Conservation (phyloP, 2,113 vertebrate genomes). For the Myiopsitta monachus region DNA sequence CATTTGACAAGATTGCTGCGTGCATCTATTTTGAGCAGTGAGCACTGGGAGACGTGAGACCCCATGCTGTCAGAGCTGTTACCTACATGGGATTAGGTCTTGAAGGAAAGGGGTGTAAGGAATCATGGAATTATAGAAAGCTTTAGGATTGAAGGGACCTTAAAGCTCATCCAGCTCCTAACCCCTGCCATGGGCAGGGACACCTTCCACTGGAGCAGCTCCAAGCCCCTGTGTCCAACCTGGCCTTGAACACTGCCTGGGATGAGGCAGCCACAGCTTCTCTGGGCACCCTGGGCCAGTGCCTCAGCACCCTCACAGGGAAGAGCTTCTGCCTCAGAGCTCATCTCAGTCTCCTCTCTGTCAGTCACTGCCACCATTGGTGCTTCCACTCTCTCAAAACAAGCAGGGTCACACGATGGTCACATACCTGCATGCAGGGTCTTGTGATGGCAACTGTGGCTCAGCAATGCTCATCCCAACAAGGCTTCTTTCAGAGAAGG, state of each 20-base stretch:
- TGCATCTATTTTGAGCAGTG: background rate
- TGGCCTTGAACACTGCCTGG: too few relatives aligned
- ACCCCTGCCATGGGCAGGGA: too few relatives aligned
- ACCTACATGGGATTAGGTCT: background rate
- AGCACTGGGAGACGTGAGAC: background rate
- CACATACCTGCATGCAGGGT: background rate
- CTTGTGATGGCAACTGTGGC: background rate
- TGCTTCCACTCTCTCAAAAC: background rate
- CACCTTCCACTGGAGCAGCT: too few relatives aligned
- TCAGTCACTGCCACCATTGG: background rate
- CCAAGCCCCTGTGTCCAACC: too few relatives aligned
- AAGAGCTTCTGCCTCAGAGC: too few relatives aligned
- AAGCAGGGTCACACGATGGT: rapidly evolving
- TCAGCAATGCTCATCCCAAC: background rate
- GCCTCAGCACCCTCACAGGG: too few relatives aligned
- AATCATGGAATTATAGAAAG: background rate
- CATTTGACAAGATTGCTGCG: background rate
- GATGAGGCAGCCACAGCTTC: too few relatives aligned
- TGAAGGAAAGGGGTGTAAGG: background rate
- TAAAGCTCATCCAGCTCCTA: too few relatives aligned
- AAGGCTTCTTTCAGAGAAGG: background rate
- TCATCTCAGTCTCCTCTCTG: background rate
- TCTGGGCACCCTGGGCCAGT: too few relatives aligned
- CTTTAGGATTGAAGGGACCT: background rate
- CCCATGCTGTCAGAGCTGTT: background rate